Percentiles rank a stretch among this genome's conserved stretches.
phyloP scores from a whole-genome alignment of 2,888 invertebrate species.

The Noctua comes region DNA sequence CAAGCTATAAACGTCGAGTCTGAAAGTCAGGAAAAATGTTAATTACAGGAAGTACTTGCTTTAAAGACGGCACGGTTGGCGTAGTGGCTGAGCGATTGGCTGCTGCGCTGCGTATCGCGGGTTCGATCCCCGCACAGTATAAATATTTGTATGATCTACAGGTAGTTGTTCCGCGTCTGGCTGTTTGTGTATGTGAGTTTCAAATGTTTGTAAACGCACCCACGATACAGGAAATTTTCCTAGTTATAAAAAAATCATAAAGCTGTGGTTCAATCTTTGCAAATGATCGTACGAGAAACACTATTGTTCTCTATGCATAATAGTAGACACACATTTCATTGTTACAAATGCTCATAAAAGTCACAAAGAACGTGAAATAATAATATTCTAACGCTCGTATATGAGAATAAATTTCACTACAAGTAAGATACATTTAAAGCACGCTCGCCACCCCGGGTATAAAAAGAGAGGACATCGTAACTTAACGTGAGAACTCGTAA shows the following conservation, averaged over 20 bases:
- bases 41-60: background rate
- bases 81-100: too few relatives aligned
- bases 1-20: background rate
- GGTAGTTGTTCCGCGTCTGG: too few relatives aligned
- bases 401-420: constrained; percentile 28
- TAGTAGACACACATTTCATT: background rate
- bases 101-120: too few relatives aligned
- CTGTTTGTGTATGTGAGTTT: too few relatives aligned
- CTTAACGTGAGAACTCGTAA: constrained; percentile 56
- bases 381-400: constrained; percentile 32
- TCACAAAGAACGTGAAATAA: constrained; percentile 27
- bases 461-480: constrained; percentile 49
- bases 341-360: constrained; percentile 17
- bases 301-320: background rate
- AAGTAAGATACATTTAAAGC: constrained; percentile 39
- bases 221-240: too few relatives aligned
- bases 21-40: background rate
- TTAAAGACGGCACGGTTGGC: too few relatives aligned
- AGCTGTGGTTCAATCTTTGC: background rate
- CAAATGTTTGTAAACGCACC: too few relatives aligned
- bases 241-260: too few relatives aligned
- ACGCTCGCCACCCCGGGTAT: constrained; percentile 34
- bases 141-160: too few relatives aligned
- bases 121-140: too few relatives aligned
- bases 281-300: background rate